Evolutionary conservation across 2,888 invertebrate genomes (phyloP).

Genomic region (Microdon myrmicae): DNA sequence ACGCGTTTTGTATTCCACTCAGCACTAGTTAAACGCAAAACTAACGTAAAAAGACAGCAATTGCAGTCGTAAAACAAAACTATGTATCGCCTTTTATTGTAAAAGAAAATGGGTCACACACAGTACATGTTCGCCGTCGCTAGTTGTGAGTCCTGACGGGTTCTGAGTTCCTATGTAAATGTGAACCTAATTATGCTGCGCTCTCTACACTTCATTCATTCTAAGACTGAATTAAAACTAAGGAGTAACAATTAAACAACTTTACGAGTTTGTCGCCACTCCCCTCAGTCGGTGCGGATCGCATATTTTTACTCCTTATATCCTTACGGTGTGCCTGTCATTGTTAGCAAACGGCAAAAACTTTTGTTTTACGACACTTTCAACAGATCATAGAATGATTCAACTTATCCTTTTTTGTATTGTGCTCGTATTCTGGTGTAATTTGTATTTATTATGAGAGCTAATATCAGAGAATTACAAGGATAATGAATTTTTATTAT

Average conservation of each 20-base stretch:
- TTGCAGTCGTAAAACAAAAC: slow-evolving; percentile 28
- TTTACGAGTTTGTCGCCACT: slow-evolving; percentile 20
- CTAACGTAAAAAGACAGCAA: slow-evolving; percentile 7
- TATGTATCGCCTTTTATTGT: background rate
- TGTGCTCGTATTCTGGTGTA: slow-evolving; percentile 24
- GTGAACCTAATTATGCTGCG: slow-evolving; percentile 39
- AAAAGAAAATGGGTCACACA: slow-evolving; percentile 32
- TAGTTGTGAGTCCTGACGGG: slow-evolving; percentile 8
- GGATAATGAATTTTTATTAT: slow-evolving; percentile 50
- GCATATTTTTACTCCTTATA: no score
- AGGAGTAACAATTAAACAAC: slow-evolving; percentile 27
- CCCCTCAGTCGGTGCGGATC: slow-evolving; percentile 3
- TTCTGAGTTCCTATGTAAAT: slow-evolving; percentile 34
- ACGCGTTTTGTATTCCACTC: slow-evolving; percentile 26
- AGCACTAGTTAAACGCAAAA: slow-evolving; percentile 7
- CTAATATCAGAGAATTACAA: slow-evolving; percentile 34
- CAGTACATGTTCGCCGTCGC: slow-evolving; percentile 8
- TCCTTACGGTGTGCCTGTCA: no score
- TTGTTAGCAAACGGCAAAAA: no score
- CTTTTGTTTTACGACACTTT: slow-evolving; percentile 45
- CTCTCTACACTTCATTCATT: slow-evolving; percentile 1
- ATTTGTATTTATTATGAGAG: slow-evolving; percentile 27
- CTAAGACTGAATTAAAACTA: background rate
- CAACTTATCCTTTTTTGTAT: slow-evolving; percentile 25
- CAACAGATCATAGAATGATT: slow-evolving; percentile 50